phyloP scores from a whole-genome alignment of 2,888 invertebrate species.

The Unio pictorum region DNA sequence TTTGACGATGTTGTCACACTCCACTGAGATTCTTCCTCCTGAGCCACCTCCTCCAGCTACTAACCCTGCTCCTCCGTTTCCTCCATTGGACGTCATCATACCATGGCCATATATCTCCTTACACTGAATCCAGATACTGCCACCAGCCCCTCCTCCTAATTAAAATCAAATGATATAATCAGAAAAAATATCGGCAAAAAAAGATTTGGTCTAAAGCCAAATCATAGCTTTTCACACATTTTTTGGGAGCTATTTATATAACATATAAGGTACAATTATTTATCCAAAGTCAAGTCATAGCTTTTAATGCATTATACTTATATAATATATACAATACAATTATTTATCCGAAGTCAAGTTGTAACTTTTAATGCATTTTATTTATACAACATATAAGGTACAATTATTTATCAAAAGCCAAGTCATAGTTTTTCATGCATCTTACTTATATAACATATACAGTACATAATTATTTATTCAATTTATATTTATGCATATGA shows the following conservation, averaged over 20 bases:
- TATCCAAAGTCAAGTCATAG: background rate
- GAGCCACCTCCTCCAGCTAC: slow-evolving; percentile 54
- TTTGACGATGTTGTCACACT: slow-evolving; percentile 41
- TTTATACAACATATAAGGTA: too few relatives aligned
- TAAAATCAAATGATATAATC: background rate
- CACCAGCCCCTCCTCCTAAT: slow-evolving; percentile 60
- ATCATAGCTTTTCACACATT: background rate
- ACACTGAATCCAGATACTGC: slow-evolving; percentile 53
- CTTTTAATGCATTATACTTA: background rate
- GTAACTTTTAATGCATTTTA: background rate
- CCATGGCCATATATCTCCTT: slow-evolving; percentile 55
- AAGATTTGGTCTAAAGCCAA: background rate
- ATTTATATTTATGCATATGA: too few relatives aligned
- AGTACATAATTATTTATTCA: too few relatives aligned
- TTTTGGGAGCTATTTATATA: too few relatives aligned
- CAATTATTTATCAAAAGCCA: background rate
- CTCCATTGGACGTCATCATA: slow-evolving; percentile 47
- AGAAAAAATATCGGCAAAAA: background rate
- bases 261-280: too few relatives aligned
- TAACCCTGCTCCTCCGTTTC: slow-evolving; percentile 26
- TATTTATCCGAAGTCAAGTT: background rate
- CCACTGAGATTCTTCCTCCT: slow-evolving; percentile 54
- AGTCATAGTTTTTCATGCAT: background rate
- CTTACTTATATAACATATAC: too few relatives aligned
- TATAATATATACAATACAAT: too few relatives aligned